A percentile compares a stretch with the other conserved stretches of the same genome.
Conservation (phyloP, 2,797 vertebrate genomes). For the Diceros bicornis region DNA sequence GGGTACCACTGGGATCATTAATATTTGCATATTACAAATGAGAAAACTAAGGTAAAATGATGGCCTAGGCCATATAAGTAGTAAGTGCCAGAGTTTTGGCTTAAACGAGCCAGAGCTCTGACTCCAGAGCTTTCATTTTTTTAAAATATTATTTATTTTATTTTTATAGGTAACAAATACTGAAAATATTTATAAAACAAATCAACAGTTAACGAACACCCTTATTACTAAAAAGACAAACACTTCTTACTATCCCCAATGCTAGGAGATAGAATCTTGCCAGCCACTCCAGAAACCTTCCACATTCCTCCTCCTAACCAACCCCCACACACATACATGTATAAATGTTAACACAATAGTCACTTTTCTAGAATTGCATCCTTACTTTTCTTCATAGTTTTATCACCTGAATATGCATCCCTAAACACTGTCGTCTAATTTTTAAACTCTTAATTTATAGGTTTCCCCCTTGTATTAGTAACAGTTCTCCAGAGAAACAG, state of each 20-base stretch:
- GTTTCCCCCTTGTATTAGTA: not conserved
- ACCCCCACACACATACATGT: not conserved
- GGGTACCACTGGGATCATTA: not conserved
- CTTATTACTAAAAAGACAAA: not conserved
- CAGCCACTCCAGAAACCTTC: not conserved
- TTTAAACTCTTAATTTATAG: not conserved
- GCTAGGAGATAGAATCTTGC: not conserved
- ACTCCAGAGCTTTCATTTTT: not conserved
- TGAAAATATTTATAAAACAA: constrained; percentile 8
- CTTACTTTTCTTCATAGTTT: constrained; percentile 25
- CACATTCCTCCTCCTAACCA: not conserved
- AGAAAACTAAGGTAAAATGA: not conserved
- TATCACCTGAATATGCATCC: not conserved
- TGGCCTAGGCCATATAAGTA: not conserved
- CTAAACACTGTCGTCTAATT: not conserved
- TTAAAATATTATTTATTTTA: not conserved
- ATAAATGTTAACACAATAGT: not conserved
- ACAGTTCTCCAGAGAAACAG: not conserved
- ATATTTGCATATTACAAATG: not conserved
- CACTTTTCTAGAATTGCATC: not conserved
- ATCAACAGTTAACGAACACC: not conserved
- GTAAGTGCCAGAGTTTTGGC: not conserved
- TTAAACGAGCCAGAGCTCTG: constrained; percentile 1
- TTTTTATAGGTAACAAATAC: not conserved
- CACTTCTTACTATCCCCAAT: not conserved